Evolutionary conservation across 2,113 vertebrate species (phyloP), one percentile per base, ranked within the genome.

Genomic region (Leptocoma aspasia): DNA sequence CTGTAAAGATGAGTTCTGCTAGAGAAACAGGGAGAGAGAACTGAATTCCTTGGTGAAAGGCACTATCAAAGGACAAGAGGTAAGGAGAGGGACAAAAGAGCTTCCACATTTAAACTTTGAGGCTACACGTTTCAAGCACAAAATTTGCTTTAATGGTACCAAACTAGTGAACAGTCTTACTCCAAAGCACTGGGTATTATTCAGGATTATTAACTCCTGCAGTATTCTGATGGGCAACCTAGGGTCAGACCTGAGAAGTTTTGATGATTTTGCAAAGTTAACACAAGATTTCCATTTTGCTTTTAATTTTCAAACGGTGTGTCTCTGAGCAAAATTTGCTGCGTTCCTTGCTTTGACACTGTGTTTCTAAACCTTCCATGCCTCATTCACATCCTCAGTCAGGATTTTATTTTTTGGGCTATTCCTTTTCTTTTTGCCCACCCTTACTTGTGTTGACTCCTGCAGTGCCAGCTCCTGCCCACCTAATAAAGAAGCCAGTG

Each of bases 91-190:
- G 33, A 24, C 30, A 60, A 60, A 68, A 30, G 24, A 61, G 18
- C 28, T 64, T 69, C 45, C 12, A 28, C 12, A 8, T 59, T 82
- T 76, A 70, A 53, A 66, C 17, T 6, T 39, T 18, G 63, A 52
- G 45, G 54, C 26, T 68, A 50, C 11, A 45, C 7, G 54, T 68
- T 72, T 61, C 84, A 82, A 75, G 57, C 9, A 52, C 24, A 24
- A 42, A 52, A 14, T 28, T 85, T 45, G 13, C 16, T 72, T 65
- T 33, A 61, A 47, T 13, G 5, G 13, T n/a, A 47, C 11, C 49
- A 54, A 31, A 44, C 4, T 15, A 15, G 22, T 30, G 12, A 61
- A 30, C 0, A 0, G 39, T 20, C 33, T 20, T 31, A 60, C 57
- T 83, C 23, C 49, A 45, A 41, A 78, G 8, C 23, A 70, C 17